Evolutionary conservation across 2,888 invertebrate species (phyloP).

Genomic region (Terebella lapidaria): DNA sequence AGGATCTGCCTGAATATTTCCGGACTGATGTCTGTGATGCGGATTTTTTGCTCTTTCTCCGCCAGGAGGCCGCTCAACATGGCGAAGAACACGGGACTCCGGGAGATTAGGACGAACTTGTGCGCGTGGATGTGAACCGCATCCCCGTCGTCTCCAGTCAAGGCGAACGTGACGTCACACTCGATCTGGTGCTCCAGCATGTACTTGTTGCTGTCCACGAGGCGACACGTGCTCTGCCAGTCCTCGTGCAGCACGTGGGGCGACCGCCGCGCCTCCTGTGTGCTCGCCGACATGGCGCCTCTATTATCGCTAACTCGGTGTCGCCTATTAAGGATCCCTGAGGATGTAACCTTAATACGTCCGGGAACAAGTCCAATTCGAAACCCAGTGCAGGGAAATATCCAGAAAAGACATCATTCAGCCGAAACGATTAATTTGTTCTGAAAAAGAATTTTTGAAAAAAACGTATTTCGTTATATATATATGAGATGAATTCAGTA

Average conservation of each 20-base stretch:
- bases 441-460: no score
- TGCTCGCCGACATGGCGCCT: background rate
- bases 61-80: constrained; percentile 20
- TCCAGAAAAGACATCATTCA: no score
- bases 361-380: no score
- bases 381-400: no score
- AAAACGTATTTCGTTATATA: no score
- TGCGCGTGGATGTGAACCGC: constrained; percentile 53
- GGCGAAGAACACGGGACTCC: constrained; percentile 20
- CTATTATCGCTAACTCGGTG: background rate
- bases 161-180: constrained; percentile 24
- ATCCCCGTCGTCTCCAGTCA: constrained; percentile 9
- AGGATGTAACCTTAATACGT: no score
- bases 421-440: no score
- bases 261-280: background rate
- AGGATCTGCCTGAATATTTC: constrained; percentile 27
- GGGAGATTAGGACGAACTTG: constrained; percentile 22
- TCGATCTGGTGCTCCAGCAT: constrained; percentile 27
- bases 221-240: constrained; percentile 24
- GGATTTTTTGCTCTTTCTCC: constrained; percentile 5
- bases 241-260: no score
- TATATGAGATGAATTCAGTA: no score
- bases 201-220: constrained; percentile 24
- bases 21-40: constrained; percentile 28
- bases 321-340: background rate